Percentiles rank a stretch among this genome's conserved stretches.
Evolutionary conservation across 2,888 invertebrate genomes (phyloP).

Genomic region (Netelia melanura): DNA sequence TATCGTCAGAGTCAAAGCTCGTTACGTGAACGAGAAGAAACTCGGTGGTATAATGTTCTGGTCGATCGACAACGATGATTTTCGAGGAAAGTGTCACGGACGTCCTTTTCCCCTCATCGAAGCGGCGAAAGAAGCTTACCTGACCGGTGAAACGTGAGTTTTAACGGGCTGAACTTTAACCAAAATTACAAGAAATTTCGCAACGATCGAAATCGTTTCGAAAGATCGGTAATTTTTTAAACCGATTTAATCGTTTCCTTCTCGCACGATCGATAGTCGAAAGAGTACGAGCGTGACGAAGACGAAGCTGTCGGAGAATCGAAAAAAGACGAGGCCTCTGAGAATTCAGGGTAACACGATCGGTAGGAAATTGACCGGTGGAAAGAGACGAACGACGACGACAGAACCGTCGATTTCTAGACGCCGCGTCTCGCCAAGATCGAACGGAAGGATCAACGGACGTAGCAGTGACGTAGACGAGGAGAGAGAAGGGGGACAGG

Average conservation of each 20-base stretch:
- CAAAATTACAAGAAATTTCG: constrained; percentile 1
- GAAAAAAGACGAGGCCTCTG: constrained; percentile 72
- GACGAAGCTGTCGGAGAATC: constrained; percentile 65
- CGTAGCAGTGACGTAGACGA: constrained; percentile 69
- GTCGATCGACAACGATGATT: constrained; percentile 98
- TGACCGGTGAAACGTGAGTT: constrained; percentile 88
- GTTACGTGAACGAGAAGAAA: constrained; percentile 93
- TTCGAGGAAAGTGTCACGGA: constrained; percentile 94
- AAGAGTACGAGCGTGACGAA: constrained; percentile 67
- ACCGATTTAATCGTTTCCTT: background rate
- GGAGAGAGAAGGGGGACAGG: constrained; percentile 60
- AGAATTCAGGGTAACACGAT: constrained; percentile 71
- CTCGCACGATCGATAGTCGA: background rate
- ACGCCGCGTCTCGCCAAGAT: constrained; percentile 71
- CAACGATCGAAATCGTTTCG: background rate
- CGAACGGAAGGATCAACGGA: constrained; percentile 60
- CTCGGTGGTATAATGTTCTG: constrained; percentile 97
- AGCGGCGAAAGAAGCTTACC: constrained; percentile 94
- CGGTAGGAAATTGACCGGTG: constrained; percentile 68
- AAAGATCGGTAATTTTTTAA: background rate
- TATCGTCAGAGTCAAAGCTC: constrained; percentile 93
- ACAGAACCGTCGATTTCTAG: constrained; percentile 67
- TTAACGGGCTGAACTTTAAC: background rate
- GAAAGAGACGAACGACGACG: constrained; percentile 72
- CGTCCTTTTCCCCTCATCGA: constrained; percentile 96